Base-by-base conservation (phyloP, 2,797 vertebrate genomes). In the Dermochelys coriacea region DNA sequence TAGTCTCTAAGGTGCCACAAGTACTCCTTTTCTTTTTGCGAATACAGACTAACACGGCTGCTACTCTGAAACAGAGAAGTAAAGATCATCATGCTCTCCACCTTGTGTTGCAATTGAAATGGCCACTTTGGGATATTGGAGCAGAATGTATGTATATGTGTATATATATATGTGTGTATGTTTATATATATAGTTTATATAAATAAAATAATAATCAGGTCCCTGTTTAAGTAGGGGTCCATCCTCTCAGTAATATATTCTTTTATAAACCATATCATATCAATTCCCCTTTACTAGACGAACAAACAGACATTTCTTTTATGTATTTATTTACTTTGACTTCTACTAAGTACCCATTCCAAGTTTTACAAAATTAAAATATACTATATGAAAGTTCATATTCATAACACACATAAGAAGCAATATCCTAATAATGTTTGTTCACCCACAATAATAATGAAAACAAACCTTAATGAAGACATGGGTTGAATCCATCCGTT, bases 291-390 rank as follows among this genome's bases (percentile, higher is more conserved):
- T 79, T 84, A 94, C 84, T 9, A 80, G 68, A 15, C 49, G 47
- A 64, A 55, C 71, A 87, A 93, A 94, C 71, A 85, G 14, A 71
- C 29, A 47, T 78, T 64, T 54, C 68, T 1, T 64, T 94, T 94
- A 86, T 77, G 92, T 94, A 49, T 84, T 49, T 82, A 12, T 83
- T 92, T 87, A 6, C 51, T 92, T 93, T 93, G 93, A 95, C 94
- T 93, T 90, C 59, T 84, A 57, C 25, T 51, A 90, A 91, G 57
- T 78, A 64, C 54, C 29, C 92, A 51, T 93, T 96, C 52, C 47
- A 47, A 68, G 79, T 88, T 93, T 91, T 92, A 80, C 34, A 49
- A 25, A 86, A 84, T 89, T 93, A 27, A 93, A 89, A 37, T 78
- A 18, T 37, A 5, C 0, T 0, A 10, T 64, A 84, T 80, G 79